These are phyloP conservation scores for Cerastis leucographa DNA, from an alignment of 2,888 invertebrate genomes.

Conservation along the genomic window DNA sequence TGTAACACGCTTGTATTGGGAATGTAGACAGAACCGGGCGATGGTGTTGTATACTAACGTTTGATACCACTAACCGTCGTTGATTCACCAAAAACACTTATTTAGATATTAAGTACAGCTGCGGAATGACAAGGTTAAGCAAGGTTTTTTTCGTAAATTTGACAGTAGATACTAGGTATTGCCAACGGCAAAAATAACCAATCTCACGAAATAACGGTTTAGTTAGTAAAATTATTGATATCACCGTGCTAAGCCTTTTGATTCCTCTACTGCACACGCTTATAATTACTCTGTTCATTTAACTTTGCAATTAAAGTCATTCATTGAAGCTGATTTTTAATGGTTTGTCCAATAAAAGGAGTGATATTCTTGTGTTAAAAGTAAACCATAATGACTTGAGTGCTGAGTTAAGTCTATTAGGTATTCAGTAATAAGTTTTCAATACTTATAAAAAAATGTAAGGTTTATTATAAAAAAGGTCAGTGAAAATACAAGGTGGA, in stretches of 20 bases:
- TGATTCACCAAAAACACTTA: slow-evolving; percentile 16
- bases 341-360: neutral
- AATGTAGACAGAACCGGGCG: slow-evolving; percentile 53
- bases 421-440: neutral
- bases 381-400: neutral
- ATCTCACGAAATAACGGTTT: neutral
- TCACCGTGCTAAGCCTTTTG: slow-evolving; percentile 3
- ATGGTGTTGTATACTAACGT: slow-evolving; percentile 35
- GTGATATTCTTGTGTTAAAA: neutral
- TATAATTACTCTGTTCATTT: slow-evolving; percentile 5
- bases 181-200: neutral
- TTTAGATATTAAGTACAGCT: neutral
- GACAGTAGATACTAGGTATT: neutral
- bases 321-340: neutral
- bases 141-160: neutral
- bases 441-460: neutral
- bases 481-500: neutral
- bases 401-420: neutral
- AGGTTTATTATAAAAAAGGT: neutral
- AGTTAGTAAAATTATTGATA: neutral
- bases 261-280: slow-evolving; percentile 5
- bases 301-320: neutral
- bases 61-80: slow-evolving; percentile 37
- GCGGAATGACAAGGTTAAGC: slow-evolving; percentile 9
- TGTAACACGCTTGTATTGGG: slow-evolving; percentile 47